Percentiles rank a stretch among this genome's conserved stretches.
Evolutionary conservation across 1,140 invertebrate species (phyloP).

Genomic region (Pentalonia nigronervosa): DNA sequence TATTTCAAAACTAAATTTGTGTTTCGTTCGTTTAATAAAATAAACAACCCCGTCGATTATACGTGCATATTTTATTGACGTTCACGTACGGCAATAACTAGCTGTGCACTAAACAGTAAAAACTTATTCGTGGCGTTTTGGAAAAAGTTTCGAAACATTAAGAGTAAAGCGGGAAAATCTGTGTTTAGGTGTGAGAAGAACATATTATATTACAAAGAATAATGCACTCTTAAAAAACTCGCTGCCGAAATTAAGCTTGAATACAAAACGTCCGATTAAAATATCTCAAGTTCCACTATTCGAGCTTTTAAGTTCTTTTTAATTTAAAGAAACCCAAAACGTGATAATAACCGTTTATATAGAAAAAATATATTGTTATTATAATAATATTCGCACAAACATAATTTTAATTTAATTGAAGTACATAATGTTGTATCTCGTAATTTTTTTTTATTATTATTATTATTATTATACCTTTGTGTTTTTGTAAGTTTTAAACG

Average conservation of each 20-base stretch:
- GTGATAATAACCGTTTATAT: not conserved
- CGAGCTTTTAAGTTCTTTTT: not conserved
- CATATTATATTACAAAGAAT: not conserved
- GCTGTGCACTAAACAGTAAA: too few species aligned
- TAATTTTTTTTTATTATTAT: not conserved
- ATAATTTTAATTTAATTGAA: slow-evolving; percentile 5
- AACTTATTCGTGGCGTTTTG: not conserved
- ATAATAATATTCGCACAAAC: not conserved
- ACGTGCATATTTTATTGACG: not conserved
- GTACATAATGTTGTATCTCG: not conserved
- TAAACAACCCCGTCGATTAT: too few species aligned
- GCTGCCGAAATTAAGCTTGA: not conserved
- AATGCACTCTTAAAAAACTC: not conserved
- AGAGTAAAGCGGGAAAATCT: not conserved
- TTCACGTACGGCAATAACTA: not conserved
- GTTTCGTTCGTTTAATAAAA: too few species aligned
- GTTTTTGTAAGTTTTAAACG: slow-evolving; percentile 26
- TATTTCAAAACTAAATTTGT: too few species aligned
- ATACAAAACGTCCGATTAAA: not conserved
- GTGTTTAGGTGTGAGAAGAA: not conserved
- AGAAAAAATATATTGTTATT: not conserved
- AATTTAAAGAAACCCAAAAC: not conserved
- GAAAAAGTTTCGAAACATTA: not conserved
- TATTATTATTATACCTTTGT: not conserved
- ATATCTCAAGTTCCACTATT: not conserved